These are phyloP conservation scores for Choreutis nemorana DNA, from an alignment of 2,888 invertebrate species.

Conservation along the genomic window DNA sequence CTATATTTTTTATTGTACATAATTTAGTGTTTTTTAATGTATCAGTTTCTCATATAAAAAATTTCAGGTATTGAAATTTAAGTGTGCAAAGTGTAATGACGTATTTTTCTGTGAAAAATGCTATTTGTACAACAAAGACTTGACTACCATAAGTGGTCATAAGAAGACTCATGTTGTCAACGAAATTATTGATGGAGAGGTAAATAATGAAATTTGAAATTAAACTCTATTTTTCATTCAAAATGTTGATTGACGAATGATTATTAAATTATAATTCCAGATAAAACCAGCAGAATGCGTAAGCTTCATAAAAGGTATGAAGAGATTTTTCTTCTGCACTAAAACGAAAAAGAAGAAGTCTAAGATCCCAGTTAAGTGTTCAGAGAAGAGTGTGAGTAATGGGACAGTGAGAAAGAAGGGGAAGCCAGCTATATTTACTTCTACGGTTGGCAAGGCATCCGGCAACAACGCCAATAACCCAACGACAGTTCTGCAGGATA, in stretches of 20 bases:
- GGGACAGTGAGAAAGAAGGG: conserved; percentile 23
- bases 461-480: conserved; percentile 57
- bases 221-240: too few species aligned
- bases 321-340: conserved; percentile 54
- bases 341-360: conserved; percentile 40
- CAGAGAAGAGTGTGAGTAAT: conserved; percentile 17
- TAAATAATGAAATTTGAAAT: too few species aligned
- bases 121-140: conserved; percentile 46
- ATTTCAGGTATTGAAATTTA: conserved; percentile 51
- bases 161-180: conserved; percentile 51
- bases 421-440: conserved; percentile 43
- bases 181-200: conserved; percentile 56
- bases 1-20: too few species aligned
- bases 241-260: too few species aligned
- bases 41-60: conserved; percentile 5
- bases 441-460: conserved; percentile 53
- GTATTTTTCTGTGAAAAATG: conserved; percentile 56
- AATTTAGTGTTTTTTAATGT: too few species aligned
- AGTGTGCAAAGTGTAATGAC: conserved; percentile 47
- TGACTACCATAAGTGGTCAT: conserved; percentile 33
- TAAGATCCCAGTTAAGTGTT: conserved; percentile 16
- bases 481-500: conserved; percentile 70
- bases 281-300: conserved; percentile 43
- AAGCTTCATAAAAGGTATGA: conserved; percentile 50
- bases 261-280: too few species aligned